Conservation (phyloP, 53 echinoderm and acorn worm genomes). For the Luidia sarsii region DNA sequence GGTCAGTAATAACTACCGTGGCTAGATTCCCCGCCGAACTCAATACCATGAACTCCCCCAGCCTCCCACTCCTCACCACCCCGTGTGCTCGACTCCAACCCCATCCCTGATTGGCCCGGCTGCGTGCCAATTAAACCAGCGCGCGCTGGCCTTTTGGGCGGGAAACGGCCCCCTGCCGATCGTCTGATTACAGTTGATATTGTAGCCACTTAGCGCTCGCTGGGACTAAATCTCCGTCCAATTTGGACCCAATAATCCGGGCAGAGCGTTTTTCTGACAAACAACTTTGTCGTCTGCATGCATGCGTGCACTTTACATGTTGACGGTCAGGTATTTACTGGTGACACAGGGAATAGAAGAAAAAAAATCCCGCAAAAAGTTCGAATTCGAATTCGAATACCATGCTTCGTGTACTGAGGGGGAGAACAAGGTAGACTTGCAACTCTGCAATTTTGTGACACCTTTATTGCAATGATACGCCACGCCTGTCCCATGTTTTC, state of each 20-base stretch:
- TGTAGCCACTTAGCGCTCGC: slow-evolving; percentile 69
- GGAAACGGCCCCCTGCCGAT: slow-evolving; percentile 50
- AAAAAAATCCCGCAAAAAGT: too few species aligned
- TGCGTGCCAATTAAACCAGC: slow-evolving; percentile 52
- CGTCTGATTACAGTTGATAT: slow-evolving; percentile 70
- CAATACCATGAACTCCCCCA: too few species aligned
- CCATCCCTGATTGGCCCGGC: slow-evolving; percentile 36
- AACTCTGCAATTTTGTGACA: too few species aligned
- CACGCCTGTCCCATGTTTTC: too few species aligned
- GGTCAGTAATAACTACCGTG: background rate
- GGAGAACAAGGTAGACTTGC: too few species aligned
- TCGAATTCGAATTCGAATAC: too few species aligned
- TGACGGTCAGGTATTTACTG: too few species aligned
- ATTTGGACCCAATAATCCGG: slow-evolving; percentile 42
- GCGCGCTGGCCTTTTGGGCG: slow-evolving; percentile 52
- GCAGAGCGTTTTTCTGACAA: slow-evolving; percentile 33
- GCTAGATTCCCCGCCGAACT: slow-evolving; percentile 3
- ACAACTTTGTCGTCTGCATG: slow-evolving; percentile 36
- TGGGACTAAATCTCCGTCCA: slow-evolving; percentile 42
- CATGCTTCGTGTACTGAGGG: too few species aligned
- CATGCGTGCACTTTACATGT: too few species aligned
- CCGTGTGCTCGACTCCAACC: slow-evolving; percentile 51
- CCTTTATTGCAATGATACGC: too few species aligned
- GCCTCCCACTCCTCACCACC: too few species aligned
- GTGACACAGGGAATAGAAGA: too few species aligned